Base-by-base conservation (phyloP, 2,888 invertebrate species). In the Xestia xanthographa region DNA sequence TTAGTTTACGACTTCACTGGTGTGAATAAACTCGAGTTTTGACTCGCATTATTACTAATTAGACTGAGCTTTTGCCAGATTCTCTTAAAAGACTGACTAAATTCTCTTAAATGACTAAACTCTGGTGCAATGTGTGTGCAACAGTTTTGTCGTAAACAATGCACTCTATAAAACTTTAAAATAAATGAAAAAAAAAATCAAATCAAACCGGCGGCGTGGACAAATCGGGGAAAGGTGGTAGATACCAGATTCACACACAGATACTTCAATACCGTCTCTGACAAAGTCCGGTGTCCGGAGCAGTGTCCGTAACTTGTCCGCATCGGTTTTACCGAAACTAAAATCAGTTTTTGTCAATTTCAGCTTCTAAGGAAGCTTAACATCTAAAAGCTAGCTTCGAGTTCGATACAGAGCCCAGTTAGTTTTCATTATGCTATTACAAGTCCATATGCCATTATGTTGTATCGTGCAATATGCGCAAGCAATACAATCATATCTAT, bases 31-130 rank as follows among this genome's bases (percentile, higher is more conserved):
- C 41, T 20, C 34, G 17, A 14, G 6, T 48, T 66, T 50, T 43
- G 22, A 63, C 5, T 22, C 5, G 14, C 45, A 11, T 78, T n/a
- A 3, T 22, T 45, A 79, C 26, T 72, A 78, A 53, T 73, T 50
- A 73, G 41, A 50, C 11, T n/a, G 8, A 2, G 0, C 41, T 29
- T 81, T 53, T 41, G 62, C 43, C 45, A 65, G 53, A 20, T 38
- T 71, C 14, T 29, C 29, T 34, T 17, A 58, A n/a, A 63, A 41
- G n/a, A n/a, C n/a, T n/a, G n/a, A n/a, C n/a, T n/a, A n/a, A n/a
- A n/a, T n/a, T n/a, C n/a, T n/a, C n/a, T n/a, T n/a, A n/a, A n/a
- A 29, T 63, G 79, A 79, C 82, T 75, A 75, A 81, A 56, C 0
- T 65, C 26, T 75, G 62, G 48, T 65, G 79, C 66, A 79, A 79